Evolutionary conservation across 2,113 vertebrate genomes (phyloP).

Genomic region (Microcebus griseorufus): DNA sequence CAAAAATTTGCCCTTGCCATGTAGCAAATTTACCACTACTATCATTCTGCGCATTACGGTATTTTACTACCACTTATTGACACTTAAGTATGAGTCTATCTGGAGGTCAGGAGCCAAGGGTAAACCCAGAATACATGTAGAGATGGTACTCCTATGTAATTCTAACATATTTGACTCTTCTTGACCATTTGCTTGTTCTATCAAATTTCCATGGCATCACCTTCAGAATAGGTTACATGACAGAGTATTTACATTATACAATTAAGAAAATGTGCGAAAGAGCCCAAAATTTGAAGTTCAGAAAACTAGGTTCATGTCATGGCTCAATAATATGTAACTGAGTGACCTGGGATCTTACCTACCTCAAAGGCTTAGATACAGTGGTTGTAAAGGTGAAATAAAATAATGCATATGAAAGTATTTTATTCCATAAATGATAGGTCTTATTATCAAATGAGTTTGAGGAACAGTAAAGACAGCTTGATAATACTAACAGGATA

Average conservation of each 20-base stretch:
- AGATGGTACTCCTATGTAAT: not conserved
- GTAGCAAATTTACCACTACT: not conserved
- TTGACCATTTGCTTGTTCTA: slow-evolving; percentile 9
- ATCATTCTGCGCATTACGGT: not conserved
- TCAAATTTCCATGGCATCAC: not conserved
- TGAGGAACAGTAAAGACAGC: slow-evolving; percentile 34
- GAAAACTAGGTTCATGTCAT: slow-evolving; percentile 19
- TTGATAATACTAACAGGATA: slow-evolving; percentile 5
- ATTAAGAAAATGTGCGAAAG: not conserved
- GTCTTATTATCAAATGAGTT: not conserved
- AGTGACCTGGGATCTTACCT: not conserved
- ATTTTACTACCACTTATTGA: not conserved
- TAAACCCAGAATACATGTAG: not conserved
- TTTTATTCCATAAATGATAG: slow-evolving; percentile 19
- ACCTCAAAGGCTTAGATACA: not conserved
- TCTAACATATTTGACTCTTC: not conserved
- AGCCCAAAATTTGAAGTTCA: slow-evolving; percentile 18
- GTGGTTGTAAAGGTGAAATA: slow-evolving; percentile 51
- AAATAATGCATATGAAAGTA: slow-evolving; percentile 14
- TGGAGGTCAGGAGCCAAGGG: not conserved
- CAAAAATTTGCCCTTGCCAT: not conserved
- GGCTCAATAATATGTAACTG: not conserved
- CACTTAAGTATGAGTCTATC: not conserved
- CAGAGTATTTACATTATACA: slow-evolving; percentile 7
- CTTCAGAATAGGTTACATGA: slow-evolving; percentile 1